Evolutionary conservation across 1,140 invertebrate species (phyloP), one percentile per base, ranked within the genome.

Genomic region (Drosophila teissieri): DNA sequence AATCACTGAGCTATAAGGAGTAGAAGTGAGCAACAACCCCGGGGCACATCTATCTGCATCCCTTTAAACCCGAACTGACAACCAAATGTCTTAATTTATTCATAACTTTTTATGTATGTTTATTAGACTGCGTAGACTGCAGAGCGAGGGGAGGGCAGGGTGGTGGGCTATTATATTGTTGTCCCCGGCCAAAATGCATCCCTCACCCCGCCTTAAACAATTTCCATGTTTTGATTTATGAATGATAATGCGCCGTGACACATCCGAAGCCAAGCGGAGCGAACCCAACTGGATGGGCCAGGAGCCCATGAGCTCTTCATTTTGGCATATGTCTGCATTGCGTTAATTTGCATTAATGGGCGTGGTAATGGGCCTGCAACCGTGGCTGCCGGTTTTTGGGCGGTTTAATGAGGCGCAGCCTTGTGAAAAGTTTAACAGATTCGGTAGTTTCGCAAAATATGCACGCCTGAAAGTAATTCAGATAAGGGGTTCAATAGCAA

Each of bases 341-440:
- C 80, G 69, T 78, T 91, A 91, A 91, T 91, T 91, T 91, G 84
- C 90, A 91, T 91, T 91, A 91, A 91, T 91, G 85, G 83, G 82
- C 82, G 83, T 86, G 83, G 82, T 85, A 88, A 85, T 83, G 75
- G 65, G 73, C n/a, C 44, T 49, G 52, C 45, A 49, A 48, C 42
- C 57, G 39, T 65, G 60, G 37, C 60, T 45, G 14, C 37, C 45
- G 19, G 37, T 39, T 83, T 61, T 39, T 52, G 54, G 62, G 60
- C 73, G 78, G 51, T 68, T 78, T 64, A 86, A 86, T 86, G 82
- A 86, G 69, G 68, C 82, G 79, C 75, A 68, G 52, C 83, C 64
- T 53, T 68, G 61, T 68, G 68, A 63, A 81, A 67, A 53, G 31
- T 65, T 73, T 69, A 70, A 77, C 57, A 70, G 58, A 58, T 36